These are phyloP conservation scores for Gastrophryne carolinensis DNA, from an alignment of 2,797 vertebrate genomes.

Conservation along the genomic window DNA sequence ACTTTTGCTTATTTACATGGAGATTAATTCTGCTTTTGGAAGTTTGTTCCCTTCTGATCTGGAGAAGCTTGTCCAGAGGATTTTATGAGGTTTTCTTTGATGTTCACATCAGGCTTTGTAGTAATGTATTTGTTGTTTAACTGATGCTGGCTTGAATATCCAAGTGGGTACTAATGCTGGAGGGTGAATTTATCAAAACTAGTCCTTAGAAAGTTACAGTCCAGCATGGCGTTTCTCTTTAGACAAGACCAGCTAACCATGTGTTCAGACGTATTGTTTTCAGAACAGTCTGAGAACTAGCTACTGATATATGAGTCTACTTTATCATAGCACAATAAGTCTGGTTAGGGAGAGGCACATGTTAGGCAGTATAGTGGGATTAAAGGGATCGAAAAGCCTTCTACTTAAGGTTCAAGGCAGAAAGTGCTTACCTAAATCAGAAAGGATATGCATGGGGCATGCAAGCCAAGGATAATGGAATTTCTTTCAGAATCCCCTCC, in stretches of 20 bases:
- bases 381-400: too few species aligned
- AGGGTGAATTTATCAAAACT: background rate
- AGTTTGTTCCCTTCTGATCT: slow-evolving; percentile 23
- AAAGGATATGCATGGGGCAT: too few species aligned
- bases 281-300: too few species aligned
- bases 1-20: slow-evolving; percentile 11
- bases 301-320: too few species aligned
- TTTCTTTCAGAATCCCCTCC: too few species aligned
- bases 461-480: too few species aligned
- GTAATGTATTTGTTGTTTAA: slow-evolving; percentile 8
- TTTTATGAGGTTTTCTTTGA: slow-evolving; percentile 13
- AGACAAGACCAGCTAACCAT: background rate
- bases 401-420: too few species aligned
- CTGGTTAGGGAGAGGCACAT: too few species aligned
- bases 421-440: too few species aligned
- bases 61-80: slow-evolving; percentile 23
- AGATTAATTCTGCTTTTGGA: slow-evolving; percentile 29
- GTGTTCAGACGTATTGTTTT: too few species aligned
- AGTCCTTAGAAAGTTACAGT: background rate
- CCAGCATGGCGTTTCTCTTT: background rate
- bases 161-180: background rate
- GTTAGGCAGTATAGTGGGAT: too few species aligned
- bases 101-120: slow-evolving; percentile 1
- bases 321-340: too few species aligned
- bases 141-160: slow-evolving; percentile 4